A percentile compares a stretch with the other conserved stretches of the same genome.
Evolutionary conservation across 2,888 invertebrate species (phyloP).

Genomic region (Nipponacmea schrenckii): DNA sequence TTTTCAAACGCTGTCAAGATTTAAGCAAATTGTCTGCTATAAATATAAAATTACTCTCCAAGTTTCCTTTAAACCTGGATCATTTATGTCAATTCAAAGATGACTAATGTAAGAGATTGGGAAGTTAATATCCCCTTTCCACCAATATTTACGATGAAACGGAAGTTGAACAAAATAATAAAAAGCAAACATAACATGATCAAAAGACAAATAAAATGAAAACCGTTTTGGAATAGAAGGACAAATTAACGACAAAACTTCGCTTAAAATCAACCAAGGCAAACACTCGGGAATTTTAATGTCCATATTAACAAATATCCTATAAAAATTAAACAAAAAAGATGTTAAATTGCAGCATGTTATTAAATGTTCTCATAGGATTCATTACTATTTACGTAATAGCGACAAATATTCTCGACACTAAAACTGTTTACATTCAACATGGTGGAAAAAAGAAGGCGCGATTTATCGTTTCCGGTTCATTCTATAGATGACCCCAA

Average conservation of each 20-base stretch:
- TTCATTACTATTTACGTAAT: too few relatives aligned
- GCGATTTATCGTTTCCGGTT: conserved; percentile 4
- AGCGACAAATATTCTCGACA: not conserved
- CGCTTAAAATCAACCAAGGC: not conserved
- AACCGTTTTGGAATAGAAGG: not conserved
- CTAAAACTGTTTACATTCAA: not conserved
- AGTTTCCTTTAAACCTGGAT: too few relatives aligned
- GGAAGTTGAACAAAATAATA: conserved; percentile 2
- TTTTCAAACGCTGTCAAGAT: too few relatives aligned
- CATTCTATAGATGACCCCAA: conserved; percentile 6
- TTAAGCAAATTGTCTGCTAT: not conserved
- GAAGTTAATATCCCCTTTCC: not conserved
- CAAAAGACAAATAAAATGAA: conserved; percentile 4
- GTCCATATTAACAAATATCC: not conserved
- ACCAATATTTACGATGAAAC: not conserved
- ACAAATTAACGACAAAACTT: not conserved
- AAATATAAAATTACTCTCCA: not conserved
- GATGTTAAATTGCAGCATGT: too few relatives aligned
- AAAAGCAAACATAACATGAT: conserved; percentile 1
- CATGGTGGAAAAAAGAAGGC: not conserved
- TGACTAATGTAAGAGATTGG: not conserved
- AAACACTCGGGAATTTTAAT: not conserved
- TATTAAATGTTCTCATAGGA: too few relatives aligned
- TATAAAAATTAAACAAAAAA: not conserved
- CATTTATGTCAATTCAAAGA: too few relatives aligned